Evolutionary conservation across 1,140 invertebrate genomes (phyloP).

Genomic region (Temnothorax nylanderi): DNA sequence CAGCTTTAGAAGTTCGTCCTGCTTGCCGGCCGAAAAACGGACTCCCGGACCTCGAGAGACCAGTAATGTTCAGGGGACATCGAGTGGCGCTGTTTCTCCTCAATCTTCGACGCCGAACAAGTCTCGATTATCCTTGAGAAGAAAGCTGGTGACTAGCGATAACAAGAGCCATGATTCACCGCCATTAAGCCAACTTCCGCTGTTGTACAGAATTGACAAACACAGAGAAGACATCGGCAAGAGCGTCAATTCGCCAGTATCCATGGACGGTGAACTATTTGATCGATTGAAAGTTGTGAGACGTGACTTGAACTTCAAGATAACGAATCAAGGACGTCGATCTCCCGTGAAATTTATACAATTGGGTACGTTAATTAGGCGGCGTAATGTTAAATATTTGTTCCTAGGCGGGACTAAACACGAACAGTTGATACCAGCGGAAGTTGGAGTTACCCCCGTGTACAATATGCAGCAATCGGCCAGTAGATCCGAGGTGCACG

Average conservation of each 20-base stretch:
- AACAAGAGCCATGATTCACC: neutral
- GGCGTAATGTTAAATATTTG: neutral
- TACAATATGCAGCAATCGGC: slow-evolving; percentile 27
- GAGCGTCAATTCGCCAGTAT: neutral
- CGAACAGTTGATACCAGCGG: neutral
- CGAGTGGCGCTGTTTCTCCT: neutral
- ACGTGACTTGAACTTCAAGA: slow-evolving; percentile 45
- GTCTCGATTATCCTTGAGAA: slow-evolving; percentile 44
- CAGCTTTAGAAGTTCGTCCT: neutral
- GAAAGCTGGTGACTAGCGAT: neutral
- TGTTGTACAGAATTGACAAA: neutral
- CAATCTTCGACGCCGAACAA: neutral
- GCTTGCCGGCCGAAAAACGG: neutral
- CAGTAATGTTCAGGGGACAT: neutral
- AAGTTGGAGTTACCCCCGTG: neutral
- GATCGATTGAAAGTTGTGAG: slow-evolving; percentile 1
- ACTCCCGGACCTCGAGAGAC: neutral
- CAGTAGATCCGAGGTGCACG: neutral
- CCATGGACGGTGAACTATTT: neutral
- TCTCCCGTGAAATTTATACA: slow-evolving; percentile 3
- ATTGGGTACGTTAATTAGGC: slow-evolving; percentile 6
- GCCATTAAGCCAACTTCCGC: neutral
- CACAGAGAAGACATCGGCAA: neutral
- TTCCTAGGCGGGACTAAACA: neutral
- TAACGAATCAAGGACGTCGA: neutral